Conservation (phyloP, 2,888 invertebrate species). For the Schrankia costaestrigalis region DNA sequence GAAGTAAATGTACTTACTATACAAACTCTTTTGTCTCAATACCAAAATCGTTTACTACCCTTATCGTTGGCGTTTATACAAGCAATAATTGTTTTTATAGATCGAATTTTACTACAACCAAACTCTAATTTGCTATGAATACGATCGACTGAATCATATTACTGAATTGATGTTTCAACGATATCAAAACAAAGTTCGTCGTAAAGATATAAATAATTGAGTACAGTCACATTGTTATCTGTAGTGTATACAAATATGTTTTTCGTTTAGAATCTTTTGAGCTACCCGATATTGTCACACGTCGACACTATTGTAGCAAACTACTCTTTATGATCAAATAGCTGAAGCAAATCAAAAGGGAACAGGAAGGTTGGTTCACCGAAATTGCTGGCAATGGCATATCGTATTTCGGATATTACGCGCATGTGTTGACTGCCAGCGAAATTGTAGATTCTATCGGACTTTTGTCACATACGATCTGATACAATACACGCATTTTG, state of each 20-base stretch:
- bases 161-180: slow-evolving; percentile 21
- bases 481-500: slow-evolving; percentile 4
- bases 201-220: no score
- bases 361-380: slow-evolving; percentile 9
- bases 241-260: no score
- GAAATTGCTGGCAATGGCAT: slow-evolving; percentile 6
- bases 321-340: slow-evolving; percentile 1
- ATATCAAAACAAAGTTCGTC: slow-evolving; percentile 14
- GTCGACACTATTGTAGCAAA: neutral
- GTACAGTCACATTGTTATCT: no score
- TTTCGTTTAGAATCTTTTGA: no score
- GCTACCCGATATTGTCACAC: neutral
- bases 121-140: slow-evolving; percentile 33
- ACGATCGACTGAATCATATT: slow-evolving; percentile 26
- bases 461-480: slow-evolving; percentile 11
- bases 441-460: slow-evolving; percentile 10
- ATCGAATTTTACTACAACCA: slow-evolving; percentile 43
- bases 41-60: slow-evolving; percentile 51
- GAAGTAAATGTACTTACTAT: slow-evolving; percentile 59
- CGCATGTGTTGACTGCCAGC: slow-evolving; percentile 12
- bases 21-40: slow-evolving; percentile 46
- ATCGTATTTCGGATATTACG: slow-evolving; percentile 19
- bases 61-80: slow-evolving; percentile 49
- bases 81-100: slow-evolving; percentile 59
- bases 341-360: neutral